Conservation (phyloP, 2,113 vertebrate genomes). For the Synchiropus splendidus region DNA sequence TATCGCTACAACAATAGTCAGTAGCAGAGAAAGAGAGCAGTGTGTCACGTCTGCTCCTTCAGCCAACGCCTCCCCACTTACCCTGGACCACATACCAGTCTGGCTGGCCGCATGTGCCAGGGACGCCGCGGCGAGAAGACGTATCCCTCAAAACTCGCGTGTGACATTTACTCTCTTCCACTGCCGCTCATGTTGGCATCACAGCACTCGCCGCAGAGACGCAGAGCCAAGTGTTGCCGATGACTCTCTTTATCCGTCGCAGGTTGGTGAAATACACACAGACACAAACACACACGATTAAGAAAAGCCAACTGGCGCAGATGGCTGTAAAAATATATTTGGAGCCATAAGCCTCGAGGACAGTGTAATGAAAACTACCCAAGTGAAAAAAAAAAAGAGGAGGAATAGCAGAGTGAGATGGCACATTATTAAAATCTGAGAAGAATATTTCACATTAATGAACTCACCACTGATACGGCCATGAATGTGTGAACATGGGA, state of each 20-base stretch:
- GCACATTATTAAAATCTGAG: constrained; percentile 1
- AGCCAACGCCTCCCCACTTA: constrained; percentile 53
- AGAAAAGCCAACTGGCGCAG: constrained; percentile 66
- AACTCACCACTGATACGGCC: too few species aligned
- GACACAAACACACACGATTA: constrained; percentile 44
- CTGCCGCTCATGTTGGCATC: constrained; percentile 62
- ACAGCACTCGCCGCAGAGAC: constrained; percentile 42
- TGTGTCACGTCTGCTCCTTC: constrained; percentile 54
- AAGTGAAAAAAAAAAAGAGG: constrained; percentile 30
- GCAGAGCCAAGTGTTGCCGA: constrained; percentile 50
- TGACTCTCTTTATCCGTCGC: constrained; percentile 57
- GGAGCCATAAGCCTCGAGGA: constrained; percentile 61
- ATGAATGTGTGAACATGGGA: too few species aligned
- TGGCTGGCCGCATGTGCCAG: constrained; percentile 49
- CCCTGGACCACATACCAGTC: constrained; percentile 60
- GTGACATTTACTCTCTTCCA: constrained; percentile 57
- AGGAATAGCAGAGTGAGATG: constrained; percentile 21
- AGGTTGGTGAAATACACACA: constrained; percentile 41
- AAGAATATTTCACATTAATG: too few species aligned
- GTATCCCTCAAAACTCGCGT: constrained; percentile 45
- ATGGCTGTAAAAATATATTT: constrained; percentile 69
- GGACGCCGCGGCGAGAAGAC: constrained; percentile 44
- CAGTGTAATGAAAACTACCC: constrained; percentile 59
- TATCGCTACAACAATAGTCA: constrained; percentile 33
- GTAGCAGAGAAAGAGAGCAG: constrained; percentile 34